These are phyloP conservation scores for Andrena minutula DNA, from an alignment of 2,888 invertebrate species.

Conservation along the genomic window DNA sequence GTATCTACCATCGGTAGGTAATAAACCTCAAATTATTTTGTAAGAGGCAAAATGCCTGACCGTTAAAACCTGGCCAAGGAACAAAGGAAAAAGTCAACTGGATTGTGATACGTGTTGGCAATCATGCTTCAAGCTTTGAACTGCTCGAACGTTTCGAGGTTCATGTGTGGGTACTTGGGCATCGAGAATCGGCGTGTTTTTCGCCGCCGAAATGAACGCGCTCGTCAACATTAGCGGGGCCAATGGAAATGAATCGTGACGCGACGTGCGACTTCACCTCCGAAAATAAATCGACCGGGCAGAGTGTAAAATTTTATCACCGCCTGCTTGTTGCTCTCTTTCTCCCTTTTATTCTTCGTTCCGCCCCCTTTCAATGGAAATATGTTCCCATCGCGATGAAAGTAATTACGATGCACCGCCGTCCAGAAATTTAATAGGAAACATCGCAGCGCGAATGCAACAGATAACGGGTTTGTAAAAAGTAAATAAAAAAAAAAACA, in stretches of 20 bases:
- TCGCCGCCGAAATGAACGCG: neutral
- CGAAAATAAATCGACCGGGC: conserved; percentile 48
- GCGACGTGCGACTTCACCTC: conserved; percentile 44
- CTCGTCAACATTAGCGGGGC: conserved; percentile 21
- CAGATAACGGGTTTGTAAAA: neutral
- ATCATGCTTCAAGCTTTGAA: neutral
- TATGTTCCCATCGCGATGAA: neutral
- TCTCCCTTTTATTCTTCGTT: neutral
- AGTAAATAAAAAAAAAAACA: neutral
- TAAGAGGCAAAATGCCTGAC: too few relatives aligned
- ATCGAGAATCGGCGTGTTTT: neutral
- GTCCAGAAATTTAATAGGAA: conserved; percentile 25
- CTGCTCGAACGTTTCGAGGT: neutral
- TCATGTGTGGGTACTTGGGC: neutral
- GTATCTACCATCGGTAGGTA: too few relatives aligned
- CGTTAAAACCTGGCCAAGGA: too few relatives aligned
- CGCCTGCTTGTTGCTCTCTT: neutral
- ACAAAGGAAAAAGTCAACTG: too few relatives aligned
- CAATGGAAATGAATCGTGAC: conserved; percentile 31
- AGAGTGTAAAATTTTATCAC: conserved; percentile 16
- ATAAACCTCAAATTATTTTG: too few relatives aligned
- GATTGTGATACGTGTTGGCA: too few relatives aligned
- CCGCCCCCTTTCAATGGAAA: neutral
- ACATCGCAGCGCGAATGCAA: neutral
- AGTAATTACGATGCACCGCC: conserved; percentile 15